Base-by-base conservation (phyloP, 2,113 vertebrate species). In the Zosterops borbonicus region DNA sequence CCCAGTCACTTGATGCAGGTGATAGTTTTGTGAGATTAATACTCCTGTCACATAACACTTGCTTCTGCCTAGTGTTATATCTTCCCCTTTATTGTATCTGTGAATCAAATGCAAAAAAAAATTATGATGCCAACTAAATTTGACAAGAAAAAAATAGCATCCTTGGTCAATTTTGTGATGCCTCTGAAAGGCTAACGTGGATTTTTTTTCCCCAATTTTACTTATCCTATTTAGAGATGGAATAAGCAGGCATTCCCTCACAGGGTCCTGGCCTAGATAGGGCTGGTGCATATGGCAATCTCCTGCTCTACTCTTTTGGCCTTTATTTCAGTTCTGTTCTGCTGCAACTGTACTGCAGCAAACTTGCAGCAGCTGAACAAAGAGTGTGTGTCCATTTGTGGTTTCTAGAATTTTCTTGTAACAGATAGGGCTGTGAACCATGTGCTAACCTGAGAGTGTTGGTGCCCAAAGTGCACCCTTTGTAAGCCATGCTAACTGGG, bases 71-170 rank as follows among this genome's bases (percentile, higher is more conserved):
- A 24, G 42, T 46, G 31, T 73, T 95, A 24, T 37, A 64, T 90
- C 73, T 89, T 94, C 56, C 24, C 7, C 52, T 92, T 83, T 83
- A 60, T 69, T 90, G 69, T 77, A 39, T 22, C 71, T 74, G 53
- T 96, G 83, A 93, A 83, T 87, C 80, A 92, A 95, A 86, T 92
- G 83, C 25, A 96, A 96, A 92, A 80, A n/a, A 80, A 87, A 93
- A 89, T 87, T 80, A 88, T 42, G 29, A 52, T 81, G 31, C 67
- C 60, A 95, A 74, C 27, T 77, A 87, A 58, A 95, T 76, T 70
- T 64, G 52, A 91, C 69, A 89, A 91, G 49, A 89, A 80, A 92
- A 77, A 83, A 96, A 87, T 59, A 70, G 46, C 80, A 83, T 55
- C 53, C 77, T 94, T 84, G 77, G 86, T 78, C 39, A 94, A 73